phyloP scores from a whole-genome alignment of 2,113 vertebrate genomes.

The Diadophis punctatus region DNA sequence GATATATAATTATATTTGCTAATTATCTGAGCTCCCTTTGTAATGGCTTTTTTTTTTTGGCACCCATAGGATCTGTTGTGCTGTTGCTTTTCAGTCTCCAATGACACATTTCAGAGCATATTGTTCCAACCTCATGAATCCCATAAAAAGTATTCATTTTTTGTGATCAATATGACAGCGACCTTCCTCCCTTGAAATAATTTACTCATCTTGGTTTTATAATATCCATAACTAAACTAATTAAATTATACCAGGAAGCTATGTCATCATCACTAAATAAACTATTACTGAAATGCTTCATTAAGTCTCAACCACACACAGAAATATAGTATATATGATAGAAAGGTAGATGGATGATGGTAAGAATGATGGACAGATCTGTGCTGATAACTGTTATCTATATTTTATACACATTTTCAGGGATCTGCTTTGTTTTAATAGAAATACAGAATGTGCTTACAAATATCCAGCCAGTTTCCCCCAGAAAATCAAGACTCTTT shows the following conservation, averaged over 20 bases:
- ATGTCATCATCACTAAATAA: conserved; percentile 12
- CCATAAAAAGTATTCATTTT: conserved; percentile 50
- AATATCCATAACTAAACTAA: conserved; percentile 38
- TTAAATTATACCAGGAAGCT: conserved; percentile 49
- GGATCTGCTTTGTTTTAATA: neutral
- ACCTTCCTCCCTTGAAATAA: conserved; percentile 15
- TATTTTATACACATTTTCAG: neutral
- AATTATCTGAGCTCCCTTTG: conserved; percentile 52
- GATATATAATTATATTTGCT: conserved; percentile 64
- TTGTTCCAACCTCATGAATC: conserved; percentile 54
- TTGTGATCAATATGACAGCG: conserved; percentile 41
- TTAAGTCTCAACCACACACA: neutral
- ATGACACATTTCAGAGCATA: conserved; percentile 36
- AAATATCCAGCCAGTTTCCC: neutral
- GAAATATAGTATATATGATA: neutral
- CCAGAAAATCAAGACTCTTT: neutral
- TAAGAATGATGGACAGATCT: neutral
- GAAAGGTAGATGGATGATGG: fast-evolving
- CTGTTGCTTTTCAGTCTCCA: conserved; percentile 30
- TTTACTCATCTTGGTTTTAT: conserved; percentile 24
- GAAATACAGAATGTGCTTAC: neutral
- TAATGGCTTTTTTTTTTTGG: conserved; percentile 39
- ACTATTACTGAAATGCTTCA: neutral
- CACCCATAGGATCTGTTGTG: conserved; percentile 59
- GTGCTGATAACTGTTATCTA: neutral